Percentiles rank a stretch among this genome's conserved stretches.
phyloP scores from a whole-genome alignment of 2,797 vertebrate species.

The Huso huso region DNA sequence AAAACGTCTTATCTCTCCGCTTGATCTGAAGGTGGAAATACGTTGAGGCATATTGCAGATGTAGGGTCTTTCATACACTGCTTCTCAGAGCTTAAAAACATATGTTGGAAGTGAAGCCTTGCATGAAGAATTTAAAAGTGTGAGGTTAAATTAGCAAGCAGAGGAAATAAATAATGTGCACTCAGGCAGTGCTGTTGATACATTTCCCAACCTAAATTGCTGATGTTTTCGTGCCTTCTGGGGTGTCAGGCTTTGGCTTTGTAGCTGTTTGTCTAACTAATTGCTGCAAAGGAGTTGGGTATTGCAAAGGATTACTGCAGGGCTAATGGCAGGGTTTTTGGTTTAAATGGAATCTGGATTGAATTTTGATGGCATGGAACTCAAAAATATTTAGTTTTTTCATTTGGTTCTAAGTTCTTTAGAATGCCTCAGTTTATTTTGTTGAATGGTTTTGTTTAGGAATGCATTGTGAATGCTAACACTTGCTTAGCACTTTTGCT shows the following conservation, averaged over 20 bases:
- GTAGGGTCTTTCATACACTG: constrained; percentile 6
- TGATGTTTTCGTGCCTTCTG: constrained; percentile 18
- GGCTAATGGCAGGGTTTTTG: neutral
- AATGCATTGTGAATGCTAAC: no score
- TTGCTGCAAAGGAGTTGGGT: constrained; percentile 4
- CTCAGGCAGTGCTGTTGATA: neutral
- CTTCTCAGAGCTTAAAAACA: constrained; percentile 14
- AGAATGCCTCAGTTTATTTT: no score
- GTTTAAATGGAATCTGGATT: neutral
- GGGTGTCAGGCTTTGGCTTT: constrained; percentile 17
- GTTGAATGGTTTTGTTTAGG: no score
- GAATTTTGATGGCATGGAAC: neutral
- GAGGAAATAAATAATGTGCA: constrained; percentile 9
- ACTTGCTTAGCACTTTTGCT: no score
- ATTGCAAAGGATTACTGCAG: neutral
- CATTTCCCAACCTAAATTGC: neutral
- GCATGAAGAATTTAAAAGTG: constrained; percentile 20
- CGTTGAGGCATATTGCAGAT: constrained; percentile 15
- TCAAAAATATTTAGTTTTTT: neutral
- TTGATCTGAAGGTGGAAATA: neutral
- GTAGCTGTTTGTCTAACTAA: constrained; percentile 17
- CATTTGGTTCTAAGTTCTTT: no score
- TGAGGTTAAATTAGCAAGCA: constrained; percentile 17
- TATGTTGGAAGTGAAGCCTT: constrained; percentile 19
- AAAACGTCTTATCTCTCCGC: neutral